phyloP scores from a whole-genome alignment of 2,888 invertebrate species.

The Sinhomidia bicolor region DNA sequence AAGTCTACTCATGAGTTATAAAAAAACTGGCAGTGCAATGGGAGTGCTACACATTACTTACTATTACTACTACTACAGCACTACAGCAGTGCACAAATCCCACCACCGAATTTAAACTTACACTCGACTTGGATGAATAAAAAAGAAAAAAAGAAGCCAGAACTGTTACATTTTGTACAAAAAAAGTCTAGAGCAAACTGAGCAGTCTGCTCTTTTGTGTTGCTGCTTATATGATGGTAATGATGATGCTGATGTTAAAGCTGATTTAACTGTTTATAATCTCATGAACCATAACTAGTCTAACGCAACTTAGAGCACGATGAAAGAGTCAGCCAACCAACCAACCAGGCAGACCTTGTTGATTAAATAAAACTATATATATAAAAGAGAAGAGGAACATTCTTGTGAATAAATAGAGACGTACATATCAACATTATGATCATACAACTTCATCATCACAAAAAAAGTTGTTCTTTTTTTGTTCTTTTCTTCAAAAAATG shows the following conservation, averaged over 20 bases:
- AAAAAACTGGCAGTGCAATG: not conserved
- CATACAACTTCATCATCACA: conserved; percentile 15
- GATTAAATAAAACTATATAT: conserved; percentile 61
- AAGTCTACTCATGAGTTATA: not conserved
- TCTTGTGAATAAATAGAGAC: conserved; percentile 59
- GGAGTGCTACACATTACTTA: conserved; percentile 14
- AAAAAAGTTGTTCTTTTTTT: conserved; percentile 24
- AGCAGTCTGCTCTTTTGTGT: not conserved
- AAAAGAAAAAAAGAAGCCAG: conserved; percentile 42
- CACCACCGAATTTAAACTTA: not conserved
- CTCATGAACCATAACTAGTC: conserved; percentile 77
- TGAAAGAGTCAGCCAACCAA: conserved; percentile 54
- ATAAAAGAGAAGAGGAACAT: conserved; percentile 25
- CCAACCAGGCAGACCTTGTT: conserved; percentile 40
- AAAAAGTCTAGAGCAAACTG: conserved; percentile 48
- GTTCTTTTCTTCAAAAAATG: conserved; percentile 18
- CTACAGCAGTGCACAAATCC: not conserved
- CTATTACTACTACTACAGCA: not conserved
- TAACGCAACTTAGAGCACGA: conserved; percentile 57
- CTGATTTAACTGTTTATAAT: conserved; percentile 77
- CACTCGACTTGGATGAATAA: not conserved
- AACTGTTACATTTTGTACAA: conserved; percentile 51
- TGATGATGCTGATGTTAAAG: conserved; percentile 53
- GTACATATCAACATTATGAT: conserved; percentile 52
- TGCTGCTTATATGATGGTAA: conserved; percentile 2